Conservation (phyloP, 2,113 vertebrate species). For the Camelus bactrianus region DNA sequence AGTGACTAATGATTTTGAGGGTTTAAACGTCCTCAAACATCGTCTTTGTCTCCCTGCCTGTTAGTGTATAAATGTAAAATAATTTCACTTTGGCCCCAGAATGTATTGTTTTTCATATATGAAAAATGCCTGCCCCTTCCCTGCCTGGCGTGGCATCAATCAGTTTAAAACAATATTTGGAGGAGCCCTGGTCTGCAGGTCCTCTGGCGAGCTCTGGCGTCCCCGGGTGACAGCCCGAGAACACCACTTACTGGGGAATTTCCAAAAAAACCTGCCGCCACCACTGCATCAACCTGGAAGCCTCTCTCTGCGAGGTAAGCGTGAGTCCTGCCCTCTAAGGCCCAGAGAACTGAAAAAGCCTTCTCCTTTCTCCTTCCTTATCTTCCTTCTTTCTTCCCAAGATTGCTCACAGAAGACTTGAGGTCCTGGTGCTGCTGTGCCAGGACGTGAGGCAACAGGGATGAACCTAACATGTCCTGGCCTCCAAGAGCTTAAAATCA, state of each 20-base stretch:
- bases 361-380: neutral
- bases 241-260: slow-evolving; percentile 80
- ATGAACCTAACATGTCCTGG: neutral
- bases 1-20: slow-evolving; percentile 86
- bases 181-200: slow-evolving; percentile 75
- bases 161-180: slow-evolving; percentile 85
- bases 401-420: neutral
- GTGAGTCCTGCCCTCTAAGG: neutral
- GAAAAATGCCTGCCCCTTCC: slow-evolving; percentile 77
- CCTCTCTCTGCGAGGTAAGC: neutral
- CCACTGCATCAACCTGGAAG: neutral
- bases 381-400: neutral
- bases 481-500: slow-evolving; percentile 11
- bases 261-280: slow-evolving; percentile 74
- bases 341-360: neutral
- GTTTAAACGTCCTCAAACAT: slow-evolving; percentile 83
- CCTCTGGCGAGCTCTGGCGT: slow-evolving; percentile 53
- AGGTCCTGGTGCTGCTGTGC: neutral
- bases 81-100: slow-evolving; percentile 79
- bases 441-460: neutral
- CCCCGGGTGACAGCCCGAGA: slow-evolving; percentile 67
- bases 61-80: slow-evolving; percentile 83
- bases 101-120: slow-evolving; percentile 82
- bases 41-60: slow-evolving; percentile 84
- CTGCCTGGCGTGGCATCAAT: slow-evolving; percentile 81